Evolutionary conservation across 1,140 invertebrate genomes (phyloP).

Genomic region (Diachasma alloeum): DNA sequence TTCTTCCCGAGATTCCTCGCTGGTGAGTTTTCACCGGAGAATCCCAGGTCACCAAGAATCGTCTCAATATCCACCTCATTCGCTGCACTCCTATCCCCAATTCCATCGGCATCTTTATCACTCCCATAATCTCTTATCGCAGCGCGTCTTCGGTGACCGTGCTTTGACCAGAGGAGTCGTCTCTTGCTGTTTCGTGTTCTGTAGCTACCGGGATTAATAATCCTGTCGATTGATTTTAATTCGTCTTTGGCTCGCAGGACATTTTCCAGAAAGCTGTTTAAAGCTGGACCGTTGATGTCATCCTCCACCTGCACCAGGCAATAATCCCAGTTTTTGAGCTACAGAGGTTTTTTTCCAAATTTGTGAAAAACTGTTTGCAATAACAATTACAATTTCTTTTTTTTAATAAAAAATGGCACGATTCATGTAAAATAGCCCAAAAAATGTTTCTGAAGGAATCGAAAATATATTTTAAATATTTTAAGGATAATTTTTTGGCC

Average conservation of each 20-base stretch:
- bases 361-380: neutral
- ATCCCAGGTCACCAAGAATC: neutral
- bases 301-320: neutral
- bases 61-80: slow-evolving; percentile 1
- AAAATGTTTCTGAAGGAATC: too few relatives aligned
- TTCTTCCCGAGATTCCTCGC: neutral
- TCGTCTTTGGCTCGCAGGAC: slow-evolving; percentile 42
- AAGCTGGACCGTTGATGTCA: slow-evolving; percentile 20
- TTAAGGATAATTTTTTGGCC: too few relatives aligned
- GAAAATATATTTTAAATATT: too few relatives aligned
- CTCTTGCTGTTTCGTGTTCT: slow-evolving; percentile 11
- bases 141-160: neutral
- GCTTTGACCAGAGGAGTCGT: slow-evolving; percentile 19
- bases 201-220: slow-evolving; percentile 17
- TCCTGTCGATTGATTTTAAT: slow-evolving; percentile 48
- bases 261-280: slow-evolving; percentile 43
- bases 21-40: slow-evolving; percentile 5
- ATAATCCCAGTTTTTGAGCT: too few relatives aligned
- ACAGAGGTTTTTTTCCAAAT: too few relatives aligned
- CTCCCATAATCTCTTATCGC: neutral
- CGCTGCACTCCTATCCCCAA: neutral
- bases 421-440: too few relatives aligned
- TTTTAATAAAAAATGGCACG: neutral
- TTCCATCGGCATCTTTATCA: slow-evolving; percentile 14
- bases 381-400: too few relatives aligned